Percentiles rank a stretch among this genome's conserved stretches.
These are phyloP conservation scores for Tapera naevia DNA, from an alignment of 2,797 vertebrate genomes.

Conservation along the genomic window DNA sequence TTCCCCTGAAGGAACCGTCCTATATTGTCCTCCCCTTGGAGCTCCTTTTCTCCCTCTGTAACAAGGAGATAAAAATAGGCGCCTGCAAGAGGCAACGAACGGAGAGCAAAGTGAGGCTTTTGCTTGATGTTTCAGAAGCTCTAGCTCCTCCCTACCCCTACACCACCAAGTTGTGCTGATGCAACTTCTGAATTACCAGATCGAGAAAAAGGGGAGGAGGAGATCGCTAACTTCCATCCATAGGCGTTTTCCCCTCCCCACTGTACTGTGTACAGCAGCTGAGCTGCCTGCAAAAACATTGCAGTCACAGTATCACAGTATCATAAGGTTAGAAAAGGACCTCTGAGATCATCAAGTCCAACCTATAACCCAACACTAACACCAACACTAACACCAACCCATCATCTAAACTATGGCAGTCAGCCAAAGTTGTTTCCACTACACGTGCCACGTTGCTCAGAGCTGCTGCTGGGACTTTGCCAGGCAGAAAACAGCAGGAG, in stretches of 20 bases:
- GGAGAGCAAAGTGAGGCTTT: not conserved
- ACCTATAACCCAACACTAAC: no score
- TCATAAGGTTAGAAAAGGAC: no score
- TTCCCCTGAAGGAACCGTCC: not conserved
- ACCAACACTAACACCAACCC: no score
- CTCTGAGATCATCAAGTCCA: no score
- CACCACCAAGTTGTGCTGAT: not conserved
- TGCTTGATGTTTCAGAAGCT: not conserved
- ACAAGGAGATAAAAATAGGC: not conserved
- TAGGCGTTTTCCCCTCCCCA: not conserved
- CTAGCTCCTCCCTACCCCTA: not conserved
- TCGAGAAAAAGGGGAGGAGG: not conserved
- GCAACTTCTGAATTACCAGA: not conserved
- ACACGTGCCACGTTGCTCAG: not conserved
- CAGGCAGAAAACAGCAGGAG: not conserved
- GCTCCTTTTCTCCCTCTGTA: not conserved
- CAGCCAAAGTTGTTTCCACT: not conserved
- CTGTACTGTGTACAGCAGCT: not conserved
- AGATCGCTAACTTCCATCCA: not conserved
- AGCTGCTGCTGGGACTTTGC: conserved; percentile 9
- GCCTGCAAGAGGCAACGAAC: not conserved
- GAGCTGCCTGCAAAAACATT: not conserved
- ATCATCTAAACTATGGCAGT: no score
- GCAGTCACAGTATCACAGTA: no score
- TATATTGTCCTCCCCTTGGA: not conserved